phyloP scores from a whole-genome alignment of 1,140 invertebrate genomes.

The Neuroterus valhalla region DNA sequence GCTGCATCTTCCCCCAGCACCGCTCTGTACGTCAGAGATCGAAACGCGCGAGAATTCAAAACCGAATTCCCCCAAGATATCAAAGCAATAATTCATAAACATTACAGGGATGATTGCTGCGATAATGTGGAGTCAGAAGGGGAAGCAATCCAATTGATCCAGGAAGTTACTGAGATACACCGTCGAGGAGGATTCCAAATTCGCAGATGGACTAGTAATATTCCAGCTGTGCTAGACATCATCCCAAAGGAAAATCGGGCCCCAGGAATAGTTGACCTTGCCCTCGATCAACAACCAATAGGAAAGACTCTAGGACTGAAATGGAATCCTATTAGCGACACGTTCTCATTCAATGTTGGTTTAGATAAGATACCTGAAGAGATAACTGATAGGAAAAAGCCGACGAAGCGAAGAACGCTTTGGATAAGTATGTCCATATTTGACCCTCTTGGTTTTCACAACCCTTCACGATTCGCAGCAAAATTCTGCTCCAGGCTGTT shows the following conservation, averaged over 20 bases:
- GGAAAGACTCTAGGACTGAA: too few species aligned
- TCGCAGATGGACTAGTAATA: slow-evolving; percentile 34
- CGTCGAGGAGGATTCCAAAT: slow-evolving; percentile 41
- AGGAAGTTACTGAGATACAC: slow-evolving; percentile 33
- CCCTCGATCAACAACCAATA: too few species aligned
- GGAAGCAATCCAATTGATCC: slow-evolving; percentile 29
- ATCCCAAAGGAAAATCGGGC: neutral
- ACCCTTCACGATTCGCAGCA: too few species aligned
- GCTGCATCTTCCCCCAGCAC: slow-evolving; percentile 55
- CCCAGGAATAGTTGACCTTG: neutral
- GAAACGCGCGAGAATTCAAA: slow-evolving; percentile 28
- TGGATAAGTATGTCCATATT: neutral
- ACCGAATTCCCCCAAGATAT: neutral
- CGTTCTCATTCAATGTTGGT: too few species aligned
- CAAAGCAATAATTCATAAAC: neutral
- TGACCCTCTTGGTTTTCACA: neutral
- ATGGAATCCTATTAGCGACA: too few species aligned
- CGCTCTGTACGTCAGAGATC: slow-evolving; percentile 46
- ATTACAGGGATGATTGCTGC: slow-evolving; percentile 42
- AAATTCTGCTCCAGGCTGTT: neutral
- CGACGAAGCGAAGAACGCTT: neutral
- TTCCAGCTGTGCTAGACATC: neutral
- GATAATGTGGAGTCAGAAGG: slow-evolving; percentile 31
- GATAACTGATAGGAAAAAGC: neutral
- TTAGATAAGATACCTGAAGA: neutral